Evolutionary conservation across 1,140 invertebrate genomes (phyloP).

Genomic region (Drosophila pachea): DNA sequence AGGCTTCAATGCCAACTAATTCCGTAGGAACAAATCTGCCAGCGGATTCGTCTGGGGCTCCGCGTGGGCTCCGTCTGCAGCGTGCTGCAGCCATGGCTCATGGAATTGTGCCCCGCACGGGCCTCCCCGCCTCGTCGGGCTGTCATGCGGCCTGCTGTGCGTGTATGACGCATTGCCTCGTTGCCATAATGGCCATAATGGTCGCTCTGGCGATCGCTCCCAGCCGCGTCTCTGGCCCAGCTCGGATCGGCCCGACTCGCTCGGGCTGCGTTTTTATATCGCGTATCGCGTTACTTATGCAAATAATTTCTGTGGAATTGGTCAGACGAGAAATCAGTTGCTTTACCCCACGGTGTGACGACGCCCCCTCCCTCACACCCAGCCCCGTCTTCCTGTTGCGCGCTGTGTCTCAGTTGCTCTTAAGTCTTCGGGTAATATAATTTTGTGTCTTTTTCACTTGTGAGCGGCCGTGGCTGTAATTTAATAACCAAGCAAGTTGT

Average conservation of each 20-base stretch:
- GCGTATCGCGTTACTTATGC: constrained; percentile 76
- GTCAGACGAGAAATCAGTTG: constrained; percentile 62
- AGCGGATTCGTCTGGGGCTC: no score
- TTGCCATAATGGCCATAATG: constrained; percentile 59
- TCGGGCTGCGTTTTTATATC: constrained; percentile 38
- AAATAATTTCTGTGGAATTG: constrained; percentile 74
- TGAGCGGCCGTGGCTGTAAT: constrained; percentile 68
- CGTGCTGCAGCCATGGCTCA: not conserved
- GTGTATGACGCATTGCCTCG: constrained; percentile 71
- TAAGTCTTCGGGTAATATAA: constrained; percentile 48
- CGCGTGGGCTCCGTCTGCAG: constrained; percentile 10
- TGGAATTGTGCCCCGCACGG: no score
- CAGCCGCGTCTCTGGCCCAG: not conserved
- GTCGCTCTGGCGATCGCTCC: constrained; percentile 41
- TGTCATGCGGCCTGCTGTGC: constrained; percentile 53
- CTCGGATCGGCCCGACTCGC: constrained; percentile 10
- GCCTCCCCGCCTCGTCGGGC: constrained; percentile 8
- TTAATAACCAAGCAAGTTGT: constrained; percentile 75
- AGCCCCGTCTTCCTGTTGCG: no score
- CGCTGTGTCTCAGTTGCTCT: not conserved
- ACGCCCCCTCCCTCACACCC: constrained; percentile 6
- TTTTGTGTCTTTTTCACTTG: constrained; percentile 75
- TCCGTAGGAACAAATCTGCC: no score
- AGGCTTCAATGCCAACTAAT: no score
- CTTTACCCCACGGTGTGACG: constrained; percentile 1